Evolutionary conservation across 92 coral and sea anemone genomes (phyloP).

Genomic region (Nematostella vectensis): DNA sequence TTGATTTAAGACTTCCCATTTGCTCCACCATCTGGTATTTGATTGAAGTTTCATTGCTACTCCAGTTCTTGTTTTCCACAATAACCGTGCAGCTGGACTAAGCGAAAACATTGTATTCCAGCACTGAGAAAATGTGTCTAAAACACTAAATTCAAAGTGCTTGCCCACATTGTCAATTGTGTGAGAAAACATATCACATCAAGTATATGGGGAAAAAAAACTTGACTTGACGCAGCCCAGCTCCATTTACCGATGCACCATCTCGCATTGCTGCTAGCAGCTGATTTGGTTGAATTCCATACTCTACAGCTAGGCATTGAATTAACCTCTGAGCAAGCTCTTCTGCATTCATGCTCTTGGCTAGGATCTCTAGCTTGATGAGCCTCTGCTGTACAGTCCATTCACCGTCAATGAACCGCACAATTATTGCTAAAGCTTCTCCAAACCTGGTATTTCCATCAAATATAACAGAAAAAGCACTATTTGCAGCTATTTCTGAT

Average conservation of each 20-base stretch:
- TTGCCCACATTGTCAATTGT: constrained; percentile 51
- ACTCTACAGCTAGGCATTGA: constrained; percentile 51
- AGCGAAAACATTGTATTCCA: constrained; percentile 52
- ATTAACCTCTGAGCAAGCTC: constrained; percentile 45
- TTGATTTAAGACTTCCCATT: constrained; percentile 34
- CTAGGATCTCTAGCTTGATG: constrained; percentile 38
- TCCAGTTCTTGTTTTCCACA: constrained; percentile 54
- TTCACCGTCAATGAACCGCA: constrained; percentile 32
- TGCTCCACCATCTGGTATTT: constrained; percentile 36
- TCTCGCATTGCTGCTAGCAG: constrained; percentile 62
- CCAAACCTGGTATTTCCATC: constrained; percentile 50
- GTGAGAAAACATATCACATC: constrained; percentile 44
- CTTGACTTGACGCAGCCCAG: constrained; percentile 50
- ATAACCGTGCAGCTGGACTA: constrained; percentile 56
- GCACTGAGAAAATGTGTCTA: constrained; percentile 46
- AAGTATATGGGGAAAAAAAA: constrained; percentile 30
- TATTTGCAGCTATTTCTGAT: constrained; percentile 32
- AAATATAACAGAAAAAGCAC: constrained; percentile 41
- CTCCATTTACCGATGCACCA: constrained; percentile 58
- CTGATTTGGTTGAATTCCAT: constrained; percentile 23
- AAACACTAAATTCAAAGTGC: constrained; percentile 56
- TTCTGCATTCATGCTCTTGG: constrained; percentile 38
- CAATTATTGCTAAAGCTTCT: constrained; percentile 41
- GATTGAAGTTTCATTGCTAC: constrained; percentile 35
- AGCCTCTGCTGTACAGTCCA: constrained; percentile 48